phyloP scores from a whole-genome alignment of 2,797 vertebrate genomes.

The Notoglanidium macrostoma region DNA sequence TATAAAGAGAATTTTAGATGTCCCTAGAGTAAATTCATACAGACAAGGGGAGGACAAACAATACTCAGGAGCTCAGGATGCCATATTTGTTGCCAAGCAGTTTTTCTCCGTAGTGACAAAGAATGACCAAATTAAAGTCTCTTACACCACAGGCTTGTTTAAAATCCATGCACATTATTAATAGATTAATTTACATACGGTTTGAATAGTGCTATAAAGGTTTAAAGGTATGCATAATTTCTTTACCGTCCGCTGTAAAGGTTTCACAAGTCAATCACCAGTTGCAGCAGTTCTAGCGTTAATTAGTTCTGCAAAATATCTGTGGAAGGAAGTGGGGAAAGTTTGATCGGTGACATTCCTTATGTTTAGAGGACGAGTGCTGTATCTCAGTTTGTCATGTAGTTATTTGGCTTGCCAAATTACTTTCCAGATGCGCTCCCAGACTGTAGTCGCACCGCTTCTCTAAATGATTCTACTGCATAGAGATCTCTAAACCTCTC shows the following conservation, averaged over 20 bases:
- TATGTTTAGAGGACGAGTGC: neutral
- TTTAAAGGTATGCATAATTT: neutral
- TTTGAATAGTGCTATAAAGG: no score
- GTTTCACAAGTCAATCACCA: neutral
- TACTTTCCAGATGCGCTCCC: constrained; percentile 7
- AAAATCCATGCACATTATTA: neutral
- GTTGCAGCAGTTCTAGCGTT: neutral
- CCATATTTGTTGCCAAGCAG: neutral
- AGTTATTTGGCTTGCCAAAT: constrained; percentile 10
- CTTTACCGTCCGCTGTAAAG: neutral
- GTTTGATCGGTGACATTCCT: neutral
- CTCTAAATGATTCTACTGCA: neutral
- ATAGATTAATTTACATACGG: neutral
- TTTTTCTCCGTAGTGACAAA: neutral
- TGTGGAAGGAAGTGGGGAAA: neutral
- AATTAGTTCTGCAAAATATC: neutral
- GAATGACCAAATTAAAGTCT: neutral
- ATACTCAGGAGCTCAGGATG: neutral
- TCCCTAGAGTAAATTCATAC: neutral
- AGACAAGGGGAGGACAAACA: neutral
- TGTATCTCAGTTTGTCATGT: neutral
- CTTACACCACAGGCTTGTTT: neutral
- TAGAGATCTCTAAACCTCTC: no score
- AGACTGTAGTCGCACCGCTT: neutral
- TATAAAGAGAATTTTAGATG: neutral